Conservation (phyloP, 2,797 vertebrate species). For the Trematomus bernacchii region DNA sequence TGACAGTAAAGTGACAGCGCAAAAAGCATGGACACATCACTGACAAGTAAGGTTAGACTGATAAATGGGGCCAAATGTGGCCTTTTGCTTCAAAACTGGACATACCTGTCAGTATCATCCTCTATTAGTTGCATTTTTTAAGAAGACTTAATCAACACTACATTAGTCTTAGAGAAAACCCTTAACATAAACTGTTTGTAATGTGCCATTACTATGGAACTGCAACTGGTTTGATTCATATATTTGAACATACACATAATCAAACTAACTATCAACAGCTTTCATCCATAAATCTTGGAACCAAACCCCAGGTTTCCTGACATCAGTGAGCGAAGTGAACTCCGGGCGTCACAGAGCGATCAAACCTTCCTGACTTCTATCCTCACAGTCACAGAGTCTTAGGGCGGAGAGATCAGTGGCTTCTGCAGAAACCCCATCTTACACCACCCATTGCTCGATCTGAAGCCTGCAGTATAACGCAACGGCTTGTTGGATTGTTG, state of each 20-base stretch:
- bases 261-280: slow-evolving; percentile 11
- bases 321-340: slow-evolving; percentile 53
- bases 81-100: slow-evolving; percentile 49
- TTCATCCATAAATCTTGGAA: slow-evolving; percentile 19
- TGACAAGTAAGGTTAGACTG: slow-evolving; percentile 68
- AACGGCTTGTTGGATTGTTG: background rate
- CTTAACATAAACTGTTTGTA: slow-evolving; percentile 6
- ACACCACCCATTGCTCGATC: slow-evolving; percentile 46
- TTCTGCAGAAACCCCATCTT: slow-evolving; percentile 40
- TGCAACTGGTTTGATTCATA: background rate
- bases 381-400: slow-evolving; percentile 36
- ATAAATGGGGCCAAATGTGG: slow-evolving; percentile 59
- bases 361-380: slow-evolving; percentile 41
- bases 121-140: slow-evolving; percentile 13
- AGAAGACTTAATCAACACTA: slow-evolving; percentile 15
- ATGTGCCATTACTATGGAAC: background rate
- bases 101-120: slow-evolving; percentile 23
- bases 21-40: slow-evolving; percentile 62
- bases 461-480: slow-evolving; percentile 21
- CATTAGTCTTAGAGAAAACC: slow-evolving; percentile 1
- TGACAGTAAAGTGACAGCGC: slow-evolving; percentile 73
- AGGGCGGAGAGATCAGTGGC: slow-evolving; percentile 49
- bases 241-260: background rate
- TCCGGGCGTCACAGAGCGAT: slow-evolving; percentile 37
- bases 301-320: slow-evolving; percentile 36